Base-by-base conservation (phyloP, 2,888 invertebrate species). In the Nomada ruficornis region DNA sequence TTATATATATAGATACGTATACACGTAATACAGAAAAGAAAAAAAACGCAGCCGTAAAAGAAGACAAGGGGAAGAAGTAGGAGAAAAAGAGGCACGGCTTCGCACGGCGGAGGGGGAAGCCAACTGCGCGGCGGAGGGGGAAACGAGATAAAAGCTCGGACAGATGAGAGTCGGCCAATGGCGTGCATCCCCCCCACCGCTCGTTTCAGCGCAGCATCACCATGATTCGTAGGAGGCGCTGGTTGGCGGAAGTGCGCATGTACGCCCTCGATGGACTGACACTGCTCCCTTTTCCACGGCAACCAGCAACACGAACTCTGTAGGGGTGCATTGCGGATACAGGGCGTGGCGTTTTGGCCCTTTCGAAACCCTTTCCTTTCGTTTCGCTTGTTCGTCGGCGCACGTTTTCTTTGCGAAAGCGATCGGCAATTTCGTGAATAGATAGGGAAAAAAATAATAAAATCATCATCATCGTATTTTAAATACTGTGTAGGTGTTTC, bases 141-240 rank as follows among this genome's bases (percentile, higher is more conserved):
- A 80, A 59, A 85, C 84, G 85, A 91, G 91, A 91, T 92, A 91
- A 92, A 91, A 91, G 90, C 89, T 85, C 75, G 71, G 76, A 78
- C 88, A 92, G 91, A 91, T 90, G 88, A 87, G 82, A 80, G 80
- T 50, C 81, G 73, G 63, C 91, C 91, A 91, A 91, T 91, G 70
- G 82, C 73, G 68, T 63, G 69, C 63, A 69, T 63, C 69, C 67
- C 84, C 78, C 86, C 82, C 87, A 75, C 75, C 74, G 67, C 0
- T 44, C 80, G 63, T 77, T 36, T 84, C 77, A 83, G 85, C 89
- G 82, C 90, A 90, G 90, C 90, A 90, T 90, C 90, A 54, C 88
- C 84, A 83, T 80, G 83, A 85, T 84, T 86, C 87, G 88, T 87
- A 86, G 87, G 86, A 75, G 80, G 81, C 68, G 59, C 73, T 71